These are phyloP conservation scores for Hassar affinis DNA, from an alignment of 2,113 vertebrate genomes.

Conservation along the genomic window DNA sequence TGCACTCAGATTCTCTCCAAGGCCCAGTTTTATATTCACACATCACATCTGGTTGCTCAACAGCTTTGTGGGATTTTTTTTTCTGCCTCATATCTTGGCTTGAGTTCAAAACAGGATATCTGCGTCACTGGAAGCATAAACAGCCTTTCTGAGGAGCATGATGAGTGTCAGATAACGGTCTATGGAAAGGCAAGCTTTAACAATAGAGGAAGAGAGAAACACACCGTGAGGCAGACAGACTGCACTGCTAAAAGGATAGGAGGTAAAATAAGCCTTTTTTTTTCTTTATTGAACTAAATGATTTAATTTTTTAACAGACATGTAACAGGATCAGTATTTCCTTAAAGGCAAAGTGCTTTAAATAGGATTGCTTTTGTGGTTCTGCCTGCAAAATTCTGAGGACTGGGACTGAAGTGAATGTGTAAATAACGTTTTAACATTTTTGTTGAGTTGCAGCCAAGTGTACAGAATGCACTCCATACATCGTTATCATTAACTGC, in stretches of 20 bases:
- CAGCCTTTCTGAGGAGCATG: too few species aligned
- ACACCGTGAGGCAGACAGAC: background rate
- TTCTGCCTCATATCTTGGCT: too few species aligned
- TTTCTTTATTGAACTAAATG: background rate
- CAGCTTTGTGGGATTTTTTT: too few species aligned
- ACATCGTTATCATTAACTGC: background rate
- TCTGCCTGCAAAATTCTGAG: background rate
- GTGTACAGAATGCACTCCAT: background rate
- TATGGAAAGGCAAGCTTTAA: too few species aligned
- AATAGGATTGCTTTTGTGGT: background rate
- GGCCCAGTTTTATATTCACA: background rate
- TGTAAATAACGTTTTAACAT: background rate
- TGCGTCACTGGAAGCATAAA: too few species aligned
- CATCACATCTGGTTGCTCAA: background rate
- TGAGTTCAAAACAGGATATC: too few species aligned
- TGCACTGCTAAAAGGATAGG: background rate
- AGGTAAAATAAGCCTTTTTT: background rate
- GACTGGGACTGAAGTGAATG: background rate
- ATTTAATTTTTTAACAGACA: background rate
- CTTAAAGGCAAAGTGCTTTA: background rate
- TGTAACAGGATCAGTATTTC: background rate
- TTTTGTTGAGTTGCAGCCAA: background rate
- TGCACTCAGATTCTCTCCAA: too few species aligned
- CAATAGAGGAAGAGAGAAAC: too few species aligned
- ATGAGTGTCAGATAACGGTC: too few species aligned